phyloP scores from a whole-genome alignment of 2,113 vertebrate genomes.

The Toxostoma redivivum region DNA sequence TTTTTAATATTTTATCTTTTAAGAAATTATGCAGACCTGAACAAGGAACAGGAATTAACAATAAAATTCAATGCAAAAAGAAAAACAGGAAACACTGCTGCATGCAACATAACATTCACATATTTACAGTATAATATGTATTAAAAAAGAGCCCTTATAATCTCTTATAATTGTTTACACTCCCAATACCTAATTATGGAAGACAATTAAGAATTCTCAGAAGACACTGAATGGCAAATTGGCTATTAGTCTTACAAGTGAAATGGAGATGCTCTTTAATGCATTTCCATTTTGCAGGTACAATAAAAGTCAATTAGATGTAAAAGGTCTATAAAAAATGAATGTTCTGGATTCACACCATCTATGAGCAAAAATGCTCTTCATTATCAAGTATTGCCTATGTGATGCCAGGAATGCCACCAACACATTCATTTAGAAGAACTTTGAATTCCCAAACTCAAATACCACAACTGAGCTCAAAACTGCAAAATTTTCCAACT shows the following conservation, averaged over 20 bases:
- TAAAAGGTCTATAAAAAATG: slow-evolving; percentile 2
- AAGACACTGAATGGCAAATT: not conserved
- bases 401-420: not conserved
- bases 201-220: not conserved
- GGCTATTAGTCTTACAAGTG: not conserved
- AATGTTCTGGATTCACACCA: not conserved
- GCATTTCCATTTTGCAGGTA: not conserved
- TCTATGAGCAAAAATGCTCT: not conserved
- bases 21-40: not conserved
- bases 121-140: not conserved
- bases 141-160: not conserved
- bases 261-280: not conserved
- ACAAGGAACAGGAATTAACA: not conserved
- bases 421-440: not conserved
- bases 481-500: not conserved
- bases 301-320: not conserved
- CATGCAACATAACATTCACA: not conserved
- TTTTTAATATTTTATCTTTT: not conserved
- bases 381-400: not conserved
- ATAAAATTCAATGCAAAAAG: not conserved
- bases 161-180: not conserved
- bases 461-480: not conserved
- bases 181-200: not conserved
- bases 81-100: not conserved
- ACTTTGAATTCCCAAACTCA: not conserved